Conservation (phyloP, 37 sponge, comb jelly and placozoan species). For the Cladorhizidae sp. region DNA sequence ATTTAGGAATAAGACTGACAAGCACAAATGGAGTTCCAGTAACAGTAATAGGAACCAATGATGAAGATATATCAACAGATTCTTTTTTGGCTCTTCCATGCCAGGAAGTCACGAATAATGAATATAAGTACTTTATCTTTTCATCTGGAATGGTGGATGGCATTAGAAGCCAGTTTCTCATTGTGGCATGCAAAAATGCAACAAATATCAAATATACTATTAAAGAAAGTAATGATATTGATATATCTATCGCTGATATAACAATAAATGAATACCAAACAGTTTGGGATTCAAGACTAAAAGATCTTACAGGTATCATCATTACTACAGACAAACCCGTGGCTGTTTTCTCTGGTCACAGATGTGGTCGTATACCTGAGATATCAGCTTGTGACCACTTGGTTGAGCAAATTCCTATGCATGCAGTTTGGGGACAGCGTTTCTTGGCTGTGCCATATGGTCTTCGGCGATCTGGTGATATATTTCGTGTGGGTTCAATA, state of each 20-base stretch:
- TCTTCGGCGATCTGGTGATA: constrained; percentile 22
- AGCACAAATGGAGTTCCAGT: background rate
- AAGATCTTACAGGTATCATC: constrained; percentile 47
- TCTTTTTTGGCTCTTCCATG: constrained; percentile 50
- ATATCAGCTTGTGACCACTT: constrained; percentile 59
- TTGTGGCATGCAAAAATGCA: constrained; percentile 33
- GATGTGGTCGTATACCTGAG: constrained; percentile 50
- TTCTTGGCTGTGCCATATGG: constrained; percentile 22
- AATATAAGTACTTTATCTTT: constrained; percentile 25
- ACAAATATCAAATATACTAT: too few relatives aligned
- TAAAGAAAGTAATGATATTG: background rate
- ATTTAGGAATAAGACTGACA: constrained; percentile 8
- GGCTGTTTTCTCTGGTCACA: constrained; percentile 39
- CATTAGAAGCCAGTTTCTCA: background rate
- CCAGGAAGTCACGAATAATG: background rate
- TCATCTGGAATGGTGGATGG: background rate
- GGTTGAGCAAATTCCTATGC: constrained; percentile 60
- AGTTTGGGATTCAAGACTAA: background rate
- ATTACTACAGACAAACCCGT: constrained; percentile 35
- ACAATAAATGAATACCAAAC: background rate
- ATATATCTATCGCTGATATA: too few relatives aligned
- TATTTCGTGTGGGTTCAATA: constrained; percentile 23
- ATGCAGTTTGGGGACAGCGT: constrained; percentile 12
- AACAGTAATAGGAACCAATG: constrained; percentile 30
- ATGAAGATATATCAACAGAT: constrained; percentile 37